These are phyloP conservation scores for Norana najaformis DNA, from an alignment of 2,888 invertebrate species.

Conservation along the genomic window DNA sequence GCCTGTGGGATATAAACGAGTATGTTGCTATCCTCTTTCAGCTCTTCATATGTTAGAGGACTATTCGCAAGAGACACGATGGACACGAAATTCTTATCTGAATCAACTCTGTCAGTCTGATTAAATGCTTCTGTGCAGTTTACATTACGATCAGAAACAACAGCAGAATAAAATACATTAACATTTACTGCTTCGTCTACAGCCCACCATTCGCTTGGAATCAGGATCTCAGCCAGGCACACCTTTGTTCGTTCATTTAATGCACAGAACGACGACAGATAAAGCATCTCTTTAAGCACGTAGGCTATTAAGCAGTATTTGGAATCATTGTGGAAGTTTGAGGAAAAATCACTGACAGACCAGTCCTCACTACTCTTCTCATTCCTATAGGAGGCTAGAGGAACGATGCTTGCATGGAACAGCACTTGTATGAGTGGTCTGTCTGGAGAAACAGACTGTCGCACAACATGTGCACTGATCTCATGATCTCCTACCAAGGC, in stretches of 20 bases:
- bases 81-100: slow-evolving; percentile 34
- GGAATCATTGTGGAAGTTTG: slow-evolving; percentile 17
- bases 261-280: slow-evolving; percentile 19
- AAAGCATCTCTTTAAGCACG: slow-evolving; percentile 24
- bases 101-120: neutral
- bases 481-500: slow-evolving; percentile 67
- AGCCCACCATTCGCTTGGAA: slow-evolving; percentile 29
- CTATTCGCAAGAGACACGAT: slow-evolving; percentile 41
- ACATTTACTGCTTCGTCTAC: slow-evolving; percentile 23
- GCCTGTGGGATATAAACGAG: slow-evolving; percentile 84
- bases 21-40: slow-evolving; percentile 80
- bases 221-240: slow-evolving; percentile 27
- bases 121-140: slow-evolving; percentile 16
- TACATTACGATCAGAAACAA: neutral
- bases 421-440: slow-evolving; percentile 88
- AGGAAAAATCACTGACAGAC: neutral
- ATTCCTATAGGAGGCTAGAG: slow-evolving; percentile 40
- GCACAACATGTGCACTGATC: slow-evolving; percentile 89
- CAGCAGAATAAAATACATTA: slow-evolving; percentile 30
- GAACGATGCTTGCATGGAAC: slow-evolving; percentile 74
- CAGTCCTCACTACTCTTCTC: neutral
- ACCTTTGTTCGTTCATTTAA: slow-evolving; percentile 27
- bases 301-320: slow-evolving; percentile 29
- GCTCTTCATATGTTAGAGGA: slow-evolving; percentile 72
- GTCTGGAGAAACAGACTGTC: slow-evolving; percentile 81